Conservation (phyloP, 1,140 invertebrate genomes). For the Sesamia nonagrioides region DNA sequence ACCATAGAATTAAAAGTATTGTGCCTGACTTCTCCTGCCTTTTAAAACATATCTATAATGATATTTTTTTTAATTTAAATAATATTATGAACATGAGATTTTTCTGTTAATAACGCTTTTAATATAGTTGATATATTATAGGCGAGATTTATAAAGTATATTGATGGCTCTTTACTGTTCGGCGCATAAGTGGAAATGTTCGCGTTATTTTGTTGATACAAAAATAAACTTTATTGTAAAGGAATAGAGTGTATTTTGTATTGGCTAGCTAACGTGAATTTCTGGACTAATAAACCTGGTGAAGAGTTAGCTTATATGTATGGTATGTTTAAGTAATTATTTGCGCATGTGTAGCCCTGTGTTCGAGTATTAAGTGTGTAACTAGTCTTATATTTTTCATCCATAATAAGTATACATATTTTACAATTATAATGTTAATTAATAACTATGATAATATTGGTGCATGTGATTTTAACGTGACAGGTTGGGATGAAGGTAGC, state of each 20-base stretch:
- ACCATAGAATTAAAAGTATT: too few species aligned
- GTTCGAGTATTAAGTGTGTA: conserved; percentile 42
- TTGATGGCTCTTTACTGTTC: too few species aligned
- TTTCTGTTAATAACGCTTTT: too few species aligned
- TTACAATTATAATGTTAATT: too few species aligned
- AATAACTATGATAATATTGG: conserved; percentile 25
- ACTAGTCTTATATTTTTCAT: conserved; percentile 40
- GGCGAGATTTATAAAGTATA: too few species aligned
- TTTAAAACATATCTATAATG: too few species aligned
- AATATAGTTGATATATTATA: too few species aligned
- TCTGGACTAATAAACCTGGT: not conserved
- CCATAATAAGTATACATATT: too few species aligned
- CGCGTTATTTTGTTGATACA: not conserved
- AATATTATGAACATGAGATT: too few species aligned
- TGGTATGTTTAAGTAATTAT: not conserved
- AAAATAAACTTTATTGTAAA: not conserved
- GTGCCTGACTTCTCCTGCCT: too few species aligned
- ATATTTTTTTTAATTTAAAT: too few species aligned
- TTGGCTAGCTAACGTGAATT: not conserved
- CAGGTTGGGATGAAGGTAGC: conserved; percentile 1
- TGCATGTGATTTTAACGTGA: conserved; percentile 19
- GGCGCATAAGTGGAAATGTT: not conserved
- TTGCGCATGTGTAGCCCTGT: conserved; percentile 4
- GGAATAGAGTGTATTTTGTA: not conserved
- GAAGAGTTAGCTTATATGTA: not conserved